Conservation (phyloP, 2,888 invertebrate species). For the Cataglyphis cursor region DNA sequence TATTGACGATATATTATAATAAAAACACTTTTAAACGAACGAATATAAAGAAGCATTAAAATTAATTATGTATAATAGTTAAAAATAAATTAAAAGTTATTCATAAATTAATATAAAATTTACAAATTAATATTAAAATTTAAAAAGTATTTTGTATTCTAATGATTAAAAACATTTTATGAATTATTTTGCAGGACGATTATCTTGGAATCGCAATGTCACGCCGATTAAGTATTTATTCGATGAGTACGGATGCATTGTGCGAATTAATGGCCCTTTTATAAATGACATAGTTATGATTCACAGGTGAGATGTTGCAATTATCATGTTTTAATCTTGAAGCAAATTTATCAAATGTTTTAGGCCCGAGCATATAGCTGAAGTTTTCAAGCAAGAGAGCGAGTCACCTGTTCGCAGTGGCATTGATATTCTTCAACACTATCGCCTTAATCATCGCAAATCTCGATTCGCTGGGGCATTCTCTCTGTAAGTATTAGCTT, state of each 20-base stretch:
- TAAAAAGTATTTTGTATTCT: not conserved
- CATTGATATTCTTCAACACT: constrained; percentile 90
- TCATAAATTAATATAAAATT: not conserved
- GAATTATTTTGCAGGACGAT: constrained; percentile 79
- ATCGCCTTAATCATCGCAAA: constrained; percentile 88
- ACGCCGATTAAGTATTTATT: constrained; percentile 87
- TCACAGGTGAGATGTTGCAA: constrained; percentile 74
- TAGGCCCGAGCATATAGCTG: constrained; percentile 90
- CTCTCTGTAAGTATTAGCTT: constrained; percentile 86
- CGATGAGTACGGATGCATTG: constrained; percentile 90
- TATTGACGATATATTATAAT: not conserved
- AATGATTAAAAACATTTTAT: not conserved
- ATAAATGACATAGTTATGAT: constrained; percentile 90
- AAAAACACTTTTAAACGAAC: not conserved
- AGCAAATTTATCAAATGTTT: constrained; percentile 1
- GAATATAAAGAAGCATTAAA: not conserved
- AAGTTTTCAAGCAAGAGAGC: constrained; percentile 89
- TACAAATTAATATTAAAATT: not conserved
- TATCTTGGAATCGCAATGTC: constrained; percentile 87
- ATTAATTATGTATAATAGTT: not conserved
- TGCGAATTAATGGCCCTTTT: constrained; percentile 90
- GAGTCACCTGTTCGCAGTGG: constrained; percentile 89
- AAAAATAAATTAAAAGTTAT: not conserved
- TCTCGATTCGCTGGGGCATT: constrained; percentile 88
- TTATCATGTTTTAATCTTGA: not conserved